Evolutionary conservation across 1,140 invertebrate genomes (phyloP).

Genomic region (Melanaphis sacchari): DNA sequence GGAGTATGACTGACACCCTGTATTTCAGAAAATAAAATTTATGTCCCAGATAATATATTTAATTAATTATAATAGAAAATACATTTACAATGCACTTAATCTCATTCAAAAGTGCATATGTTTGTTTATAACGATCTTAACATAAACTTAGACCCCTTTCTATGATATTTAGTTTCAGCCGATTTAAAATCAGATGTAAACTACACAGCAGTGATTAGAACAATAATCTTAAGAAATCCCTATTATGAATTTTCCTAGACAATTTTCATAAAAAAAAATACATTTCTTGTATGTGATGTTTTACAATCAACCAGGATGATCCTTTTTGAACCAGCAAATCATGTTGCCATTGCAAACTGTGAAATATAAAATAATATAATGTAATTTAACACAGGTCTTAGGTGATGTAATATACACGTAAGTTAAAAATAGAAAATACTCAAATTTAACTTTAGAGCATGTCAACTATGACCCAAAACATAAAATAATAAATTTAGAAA

Average conservation of each 20-base stretch:
- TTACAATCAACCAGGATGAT: constrained; percentile 56
- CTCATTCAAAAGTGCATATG: not conserved
- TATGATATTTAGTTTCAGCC: not conserved
- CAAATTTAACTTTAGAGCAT: constrained; percentile 21
- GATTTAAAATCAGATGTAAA: constrained; percentile 23
- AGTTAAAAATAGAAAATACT: constrained; percentile 25
- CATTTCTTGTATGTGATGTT: constrained; percentile 50
- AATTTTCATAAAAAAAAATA: constrained; percentile 56
- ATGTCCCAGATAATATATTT: not conserved
- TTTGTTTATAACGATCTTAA: not conserved
- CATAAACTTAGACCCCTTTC: not conserved
- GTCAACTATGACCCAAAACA: constrained; percentile 37
- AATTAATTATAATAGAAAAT: constrained; percentile 7
- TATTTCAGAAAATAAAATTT: constrained; percentile 14
- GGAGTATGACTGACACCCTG: not conserved
- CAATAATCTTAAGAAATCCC: constrained; percentile 43
- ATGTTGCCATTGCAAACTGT: constrained; percentile 57
- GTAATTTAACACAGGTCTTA: constrained; percentile 53
- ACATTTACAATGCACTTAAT: not conserved
- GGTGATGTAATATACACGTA: constrained; percentile 44
- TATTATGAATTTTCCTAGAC: constrained; percentile 43
- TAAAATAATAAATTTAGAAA: constrained; percentile 23
- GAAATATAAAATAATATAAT: constrained; percentile 58
- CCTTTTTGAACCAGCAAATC: constrained; percentile 57
- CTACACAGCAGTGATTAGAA: constrained; percentile 9